Conservation (phyloP, 2,797 vertebrate species). For the Meriones psammophilus region DNA sequence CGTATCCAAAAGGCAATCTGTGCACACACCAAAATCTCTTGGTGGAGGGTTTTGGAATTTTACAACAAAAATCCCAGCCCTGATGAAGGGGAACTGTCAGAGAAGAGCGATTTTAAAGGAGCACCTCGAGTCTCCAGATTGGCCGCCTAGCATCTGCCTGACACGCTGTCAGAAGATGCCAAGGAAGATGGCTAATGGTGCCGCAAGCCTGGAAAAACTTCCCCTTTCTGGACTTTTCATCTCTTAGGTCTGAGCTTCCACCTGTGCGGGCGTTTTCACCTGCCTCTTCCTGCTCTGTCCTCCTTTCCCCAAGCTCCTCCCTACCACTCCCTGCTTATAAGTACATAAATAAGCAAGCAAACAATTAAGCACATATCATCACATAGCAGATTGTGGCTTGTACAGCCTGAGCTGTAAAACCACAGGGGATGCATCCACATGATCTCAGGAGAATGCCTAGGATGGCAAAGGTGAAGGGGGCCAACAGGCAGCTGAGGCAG, state of each 20-base stretch:
- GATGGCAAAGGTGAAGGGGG: not conserved
- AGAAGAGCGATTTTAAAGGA: constrained; percentile 24
- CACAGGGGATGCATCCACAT: not conserved
- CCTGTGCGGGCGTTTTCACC: not conserved
- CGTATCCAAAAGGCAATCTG: not conserved
- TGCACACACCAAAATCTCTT: not conserved
- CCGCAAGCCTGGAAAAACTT: not conserved
- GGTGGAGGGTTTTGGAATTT: not conserved
- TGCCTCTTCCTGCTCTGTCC: not conserved
- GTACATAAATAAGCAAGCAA: too few relatives aligned
- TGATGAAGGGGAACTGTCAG: not conserved
- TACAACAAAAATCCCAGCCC: constrained; percentile 50
- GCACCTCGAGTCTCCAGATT: not conserved
- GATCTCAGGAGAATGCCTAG: not conserved
- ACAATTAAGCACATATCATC: not conserved
- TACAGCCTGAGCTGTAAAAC: not conserved
- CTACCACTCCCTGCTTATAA: not conserved
- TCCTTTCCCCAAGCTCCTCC: not conserved
- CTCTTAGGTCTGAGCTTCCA: not conserved
- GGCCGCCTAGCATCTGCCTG: not conserved
- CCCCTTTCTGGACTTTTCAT: not conserved
- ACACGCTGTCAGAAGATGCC: not conserved
- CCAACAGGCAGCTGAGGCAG: not conserved
- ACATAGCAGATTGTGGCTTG: not conserved
- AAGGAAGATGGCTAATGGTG: not conserved